Evolutionary conservation across 2,888 invertebrate species (phyloP).

Genomic region (Metopia argyrocephala): DNA sequence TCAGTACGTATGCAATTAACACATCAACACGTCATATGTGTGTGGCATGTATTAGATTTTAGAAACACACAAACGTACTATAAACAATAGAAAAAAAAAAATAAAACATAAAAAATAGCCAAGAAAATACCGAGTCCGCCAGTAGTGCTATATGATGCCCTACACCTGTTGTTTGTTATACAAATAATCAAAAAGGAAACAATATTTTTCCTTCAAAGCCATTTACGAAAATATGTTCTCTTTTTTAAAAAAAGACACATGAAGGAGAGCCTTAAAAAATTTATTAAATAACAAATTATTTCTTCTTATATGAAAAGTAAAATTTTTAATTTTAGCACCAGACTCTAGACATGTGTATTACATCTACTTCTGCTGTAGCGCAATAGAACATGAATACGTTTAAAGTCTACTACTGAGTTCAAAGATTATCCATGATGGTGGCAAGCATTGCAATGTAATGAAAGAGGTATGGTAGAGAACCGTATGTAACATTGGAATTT

Average conservation of each 20-base stretch:
- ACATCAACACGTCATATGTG: constrained; percentile 31
- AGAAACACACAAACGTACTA: constrained; percentile 1
- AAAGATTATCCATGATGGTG: constrained; percentile 58
- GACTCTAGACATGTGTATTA: too few relatives aligned
- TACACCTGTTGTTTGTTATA: neutral
- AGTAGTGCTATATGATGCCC: neutral
- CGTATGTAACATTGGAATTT: constrained; percentile 45
- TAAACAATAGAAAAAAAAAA: neutral
- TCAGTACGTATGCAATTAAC: constrained; percentile 15
- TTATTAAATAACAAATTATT: too few relatives aligned
- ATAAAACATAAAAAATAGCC: neutral
- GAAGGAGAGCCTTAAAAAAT: too few relatives aligned
- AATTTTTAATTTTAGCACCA: too few relatives aligned
- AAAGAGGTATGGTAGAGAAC: neutral
- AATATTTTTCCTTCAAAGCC: neutral
- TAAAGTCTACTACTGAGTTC: constrained; percentile 27
- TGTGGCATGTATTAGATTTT: constrained; percentile 1
- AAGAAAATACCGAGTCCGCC: neutral
- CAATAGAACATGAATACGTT: neutral
- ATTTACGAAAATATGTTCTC: neutral
- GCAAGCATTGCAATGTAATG: constrained; percentile 38
- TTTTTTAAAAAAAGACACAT: neutral
- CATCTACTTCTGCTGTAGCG: neutral
- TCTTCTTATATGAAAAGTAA: neutral
- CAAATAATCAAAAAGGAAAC: neutral